Percentiles rank a stretch among this genome's conserved stretches.
phyloP scores from a whole-genome alignment of 2,797 vertebrate species.

The Pangasius sanitwongsei region DNA sequence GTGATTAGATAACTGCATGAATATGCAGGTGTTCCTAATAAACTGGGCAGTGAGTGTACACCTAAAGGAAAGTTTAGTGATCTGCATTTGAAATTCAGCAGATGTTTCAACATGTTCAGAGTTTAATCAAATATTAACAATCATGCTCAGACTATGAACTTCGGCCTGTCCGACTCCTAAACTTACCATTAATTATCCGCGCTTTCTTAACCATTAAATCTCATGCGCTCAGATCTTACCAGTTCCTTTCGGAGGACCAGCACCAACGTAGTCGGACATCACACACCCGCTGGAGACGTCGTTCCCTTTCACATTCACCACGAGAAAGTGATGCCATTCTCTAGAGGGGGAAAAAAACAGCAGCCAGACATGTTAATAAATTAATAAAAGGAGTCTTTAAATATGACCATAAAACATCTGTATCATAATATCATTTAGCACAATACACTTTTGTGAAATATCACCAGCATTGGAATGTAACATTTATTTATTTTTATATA shows the following conservation, averaged over 20 bases:
- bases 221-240: slow-evolving; percentile 70
- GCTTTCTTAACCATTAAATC: not conserved
- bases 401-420: not conserved
- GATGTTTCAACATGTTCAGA: not conserved
- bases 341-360: slow-evolving; percentile 63
- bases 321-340: slow-evolving; percentile 97
- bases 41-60: too few species aligned
- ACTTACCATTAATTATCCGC: not conserved
- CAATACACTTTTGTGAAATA: not conserved
- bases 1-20: too few species aligned
- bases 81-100: too few species aligned
- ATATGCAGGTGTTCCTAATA: too few species aligned
- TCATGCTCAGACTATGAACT: not conserved
- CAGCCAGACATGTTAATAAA: not conserved
- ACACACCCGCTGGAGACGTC: slow-evolving; percentile 83
- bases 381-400: not conserved
- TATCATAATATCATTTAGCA: not conserved
- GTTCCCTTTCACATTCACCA: slow-evolving; percentile 95
- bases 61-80: too few species aligned
- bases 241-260: slow-evolving; percentile 91
- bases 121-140: not conserved
- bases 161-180: not conserved
- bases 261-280: slow-evolving; percentile 92
- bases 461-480: not conserved
- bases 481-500: not conserved